Base-by-base conservation (phyloP, 2,113 vertebrate genomes). In the rabbit (Oryctolagus cuniculus) region DNA sequence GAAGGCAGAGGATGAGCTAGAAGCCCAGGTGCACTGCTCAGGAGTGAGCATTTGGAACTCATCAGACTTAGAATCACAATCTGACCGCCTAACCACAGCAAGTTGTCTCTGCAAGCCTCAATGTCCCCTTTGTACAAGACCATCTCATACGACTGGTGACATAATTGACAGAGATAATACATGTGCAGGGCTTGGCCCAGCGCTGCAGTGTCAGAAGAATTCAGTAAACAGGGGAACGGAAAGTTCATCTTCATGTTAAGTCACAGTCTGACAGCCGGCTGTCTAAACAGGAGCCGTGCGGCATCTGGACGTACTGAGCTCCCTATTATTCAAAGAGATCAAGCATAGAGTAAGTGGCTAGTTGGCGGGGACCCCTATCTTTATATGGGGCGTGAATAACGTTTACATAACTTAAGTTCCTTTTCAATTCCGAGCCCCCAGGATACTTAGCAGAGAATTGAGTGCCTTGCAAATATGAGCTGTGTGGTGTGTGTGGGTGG, bases 1-100 rank as follows among this genome's bases (percentile, higher is more conserved):
- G 5, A n/a, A 11, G 53, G 5, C 44, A 31, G 34, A 19, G 0
- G 5, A 0, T 1, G 2, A n/a, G 0, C 3, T 9, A 6, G 29
- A 51, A 21, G 10, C 6, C 5, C 13, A 36, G 66, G 36, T 5
- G 67, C 6, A 22, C 19, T 3, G 4, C 4, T 51, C 53, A 80
- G 10, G 25, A 63, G 12, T 10, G 34, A 79, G 82, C 16, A 36
- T 27, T 1, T 51, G 29, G 34, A 36, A 36, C 15, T 27, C 27
- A 73, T 16, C n/a, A 86, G 66, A 25, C 31, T 4, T 6, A 2
- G 10, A 36, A 13, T n/a, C 66, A 11, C 55, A 24, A 77, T 24
- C 67, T 1, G 10, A 38, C 21, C 38, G 5, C 10, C 16, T 15
- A 55, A 49, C 29, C 25, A 55, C 15, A 78, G 64, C 63, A 73